Percentiles rank a stretch among this genome's conserved stretches.
These are phyloP conservation scores for Gambusia affinis DNA, from an alignment of 2,113 vertebrate species.

Conservation along the genomic window DNA sequence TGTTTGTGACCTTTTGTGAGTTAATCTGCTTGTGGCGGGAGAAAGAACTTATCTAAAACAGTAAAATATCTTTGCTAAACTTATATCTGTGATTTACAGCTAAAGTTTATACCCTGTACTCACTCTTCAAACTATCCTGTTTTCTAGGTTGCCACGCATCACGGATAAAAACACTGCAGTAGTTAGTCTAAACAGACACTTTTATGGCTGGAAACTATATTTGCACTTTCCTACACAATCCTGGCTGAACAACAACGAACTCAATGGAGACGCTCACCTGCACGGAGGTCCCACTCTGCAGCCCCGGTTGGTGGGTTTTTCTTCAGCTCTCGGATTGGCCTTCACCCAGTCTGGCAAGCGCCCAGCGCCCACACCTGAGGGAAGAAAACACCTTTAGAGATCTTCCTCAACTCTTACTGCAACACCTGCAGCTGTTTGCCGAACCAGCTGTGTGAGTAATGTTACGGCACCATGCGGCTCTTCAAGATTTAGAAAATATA, in stretches of 20 bases:
- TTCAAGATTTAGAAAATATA: background rate
- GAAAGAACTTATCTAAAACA: background rate
- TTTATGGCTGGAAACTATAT: background rate
- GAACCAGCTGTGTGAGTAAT: background rate
- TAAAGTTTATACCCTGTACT: background rate
- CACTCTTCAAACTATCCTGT: too few relatives aligned
- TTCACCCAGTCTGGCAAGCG: constrained; percentile 73
- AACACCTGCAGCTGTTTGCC: background rate
- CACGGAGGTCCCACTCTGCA: constrained; percentile 75
- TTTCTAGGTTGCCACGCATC: background rate
- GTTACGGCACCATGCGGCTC: background rate
- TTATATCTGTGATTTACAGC: background rate
- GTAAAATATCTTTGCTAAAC: background rate
- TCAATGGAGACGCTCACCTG: constrained; percentile 66
- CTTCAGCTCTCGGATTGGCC: constrained; percentile 46
- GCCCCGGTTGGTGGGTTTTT: constrained; percentile 43
- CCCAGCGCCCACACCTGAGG: constrained; percentile 72
- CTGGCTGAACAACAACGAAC: background rate
- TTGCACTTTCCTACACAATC: background rate
- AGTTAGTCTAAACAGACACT: background rate
- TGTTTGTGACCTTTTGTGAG: background rate
- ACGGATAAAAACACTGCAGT: background rate
- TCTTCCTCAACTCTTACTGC: background rate
- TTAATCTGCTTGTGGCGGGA: too few relatives aligned
- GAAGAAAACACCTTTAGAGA: constrained; percentile 16